Evolutionary conservation across 1,140 invertebrate species (phyloP), one percentile per base, ranked within the genome.

Genomic region (Lineus longissimus): DNA sequence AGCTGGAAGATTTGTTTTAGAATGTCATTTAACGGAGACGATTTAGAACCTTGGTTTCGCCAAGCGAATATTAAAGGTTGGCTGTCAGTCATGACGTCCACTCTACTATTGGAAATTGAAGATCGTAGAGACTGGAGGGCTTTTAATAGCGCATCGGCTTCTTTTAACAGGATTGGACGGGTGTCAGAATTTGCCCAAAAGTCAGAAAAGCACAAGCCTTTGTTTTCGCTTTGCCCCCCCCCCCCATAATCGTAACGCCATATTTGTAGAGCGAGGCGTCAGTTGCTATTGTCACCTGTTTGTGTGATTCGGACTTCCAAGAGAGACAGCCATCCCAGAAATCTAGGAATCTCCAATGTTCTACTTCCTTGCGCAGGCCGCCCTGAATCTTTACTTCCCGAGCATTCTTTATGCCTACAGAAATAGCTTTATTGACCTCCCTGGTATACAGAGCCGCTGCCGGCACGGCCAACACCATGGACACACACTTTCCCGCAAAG

Each of bases 401-500:
- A 17, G 17, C 27, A 54, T 59, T 64, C 40, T 59, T 59, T 15
- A 60, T 31, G 13, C 33, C 17, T 2, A 9, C 19, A 19, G 61
- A 59, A 31, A 63, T 67, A 11, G 65, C 51, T 15, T 31, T 31
- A 57, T 61, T 63, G 13, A 67, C 30, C 51, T 67, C 61, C 41
- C 51, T 43, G n/a, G 17, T 47, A 40, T 54, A 67, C 11, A 63
- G 41, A 19, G 56, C 61, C 27, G 40, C 43, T 40, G 36, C 61
- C 6, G 61, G 61, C 6, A 63, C 25, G 15, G 58, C 65, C 15
- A 60, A 36, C 22, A 33, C 1, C 41, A 66, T 57, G 2, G 65
- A 66, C 33, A 67, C 57, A 40, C 51, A 60, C 31, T 67, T 67
- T 1, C 61, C 65, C 15, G 36, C 29, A 61, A 63, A 67, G 7